Base-by-base conservation (phyloP, 1,140 invertebrate genomes). In the Teleogryllus occipitalis region DNA sequence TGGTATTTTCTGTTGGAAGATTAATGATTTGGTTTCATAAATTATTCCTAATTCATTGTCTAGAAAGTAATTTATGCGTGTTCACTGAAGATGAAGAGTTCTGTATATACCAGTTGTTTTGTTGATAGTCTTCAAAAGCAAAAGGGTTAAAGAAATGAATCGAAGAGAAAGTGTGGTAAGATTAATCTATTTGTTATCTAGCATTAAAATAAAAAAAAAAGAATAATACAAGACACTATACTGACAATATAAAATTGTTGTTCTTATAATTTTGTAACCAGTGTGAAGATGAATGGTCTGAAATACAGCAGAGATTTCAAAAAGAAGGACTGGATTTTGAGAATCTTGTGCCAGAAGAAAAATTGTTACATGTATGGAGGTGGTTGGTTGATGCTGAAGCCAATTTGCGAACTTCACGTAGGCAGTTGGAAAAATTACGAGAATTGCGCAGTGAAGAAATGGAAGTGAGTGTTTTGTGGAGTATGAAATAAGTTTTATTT, bases 361-460 rank as follows among this genome's bases (percentile, higher is more conserved):
- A 83, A 78, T 73, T 85, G 27, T 80, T 86, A 74, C 84, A 86
- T 82, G 83, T 86, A 14, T 86, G 85, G 85, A 80, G 86, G 77
- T 86, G 86, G 86, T 80, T 86, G 27, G 84, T 84, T 22, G 86
- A 86, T 82, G 85, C 86, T 12, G 86, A 86, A 81, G 85, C 83
- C 74, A 86, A 86, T 82, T 80, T 86, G 47, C 82, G 83, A 47
- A 85, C 85, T 74, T 85, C 85, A 14, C 81, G 86, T 65, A 83
- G 84, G 80, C 86, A 86, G 83, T 80, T 85, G 78, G 86, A 86
- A 79, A 86, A 86, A 83, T 81, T 86, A 22, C 83, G 84, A 81
- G 83, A 85, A 74, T 83, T 86, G 48, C 85, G 86, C 72, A 82
- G 83, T 82, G 84, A 86, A 83, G 85, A 86, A 81, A 82, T 85